Base-by-base conservation (phyloP, 2,797 vertebrate species). In the Chaetophractus vellerosus region DNA sequence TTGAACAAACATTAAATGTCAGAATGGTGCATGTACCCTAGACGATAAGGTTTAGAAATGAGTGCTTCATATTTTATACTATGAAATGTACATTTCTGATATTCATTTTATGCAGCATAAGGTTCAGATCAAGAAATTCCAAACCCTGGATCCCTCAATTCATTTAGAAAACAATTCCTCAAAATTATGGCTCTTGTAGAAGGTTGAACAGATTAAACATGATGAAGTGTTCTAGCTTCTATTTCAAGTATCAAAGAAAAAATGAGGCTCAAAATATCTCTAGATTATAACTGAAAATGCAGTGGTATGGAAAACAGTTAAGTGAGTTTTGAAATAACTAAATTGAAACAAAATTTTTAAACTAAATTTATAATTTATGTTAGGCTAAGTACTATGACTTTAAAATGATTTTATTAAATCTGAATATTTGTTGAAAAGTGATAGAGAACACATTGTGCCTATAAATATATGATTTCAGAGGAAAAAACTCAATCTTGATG, bases 241-340 rank as follows among this genome's bases (percentile, higher is more conserved):
- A 89, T 57, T 97, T 97, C 97, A 97, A 97, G 97, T 97, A 97
- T 96, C 78, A 87, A 72, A 95, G 88, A 95, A 95, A 95, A 93
- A 90, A 93, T 26, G 50, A 97, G 95, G 97, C 92, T 97, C 97
- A 97, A 96, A 83, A 89, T 86, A 31, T 97, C 68, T 96, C 68
- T 81, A 96, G 93, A 61, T 28, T 86, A 52, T 91, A 96, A 90
- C 7, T 94, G 68, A 94, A 95, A 88, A 50, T 76, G 63, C 85
- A 97, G 97, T 96, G 80, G 38, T 90, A 68, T 75, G 74, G 66
- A 76, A 95, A 93, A 89, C 50, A 90, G 81, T 94, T 96, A 45
- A 45, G 63, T 74, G 57, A 87, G 41, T 78, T 93, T 19, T 93
- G 61, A 96, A 92, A 78, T 78, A 92, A 55, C 85, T 66, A 83